These are phyloP conservation scores for Branchipolynoe longqiensis DNA, from an alignment of 2,888 invertebrate species.

Conservation along the genomic window DNA sequence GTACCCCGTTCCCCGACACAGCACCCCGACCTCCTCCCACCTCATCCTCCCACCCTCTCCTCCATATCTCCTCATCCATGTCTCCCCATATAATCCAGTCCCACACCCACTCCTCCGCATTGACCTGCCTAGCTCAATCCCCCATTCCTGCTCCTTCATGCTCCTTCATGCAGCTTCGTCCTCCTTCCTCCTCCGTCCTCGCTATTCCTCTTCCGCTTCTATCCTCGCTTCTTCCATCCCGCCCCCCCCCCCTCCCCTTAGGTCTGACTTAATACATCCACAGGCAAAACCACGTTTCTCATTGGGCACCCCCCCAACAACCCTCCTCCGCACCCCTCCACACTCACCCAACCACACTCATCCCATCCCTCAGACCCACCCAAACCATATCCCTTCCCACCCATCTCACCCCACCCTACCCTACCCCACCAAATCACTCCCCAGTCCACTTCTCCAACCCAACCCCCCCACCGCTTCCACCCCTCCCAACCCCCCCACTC, in stretches of 20 bases:
- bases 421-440: no score
- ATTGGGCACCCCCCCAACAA: no score
- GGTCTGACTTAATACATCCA: conserved; percentile 16
- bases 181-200: background rate
- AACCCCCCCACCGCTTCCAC: no score
- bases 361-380: no score
- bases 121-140: background rate
- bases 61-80: background rate
- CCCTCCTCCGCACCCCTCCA: no score
- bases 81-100: background rate
- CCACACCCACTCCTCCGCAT: background rate
- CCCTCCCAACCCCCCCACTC: no score
- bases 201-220: background rate
- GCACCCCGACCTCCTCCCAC: background rate
- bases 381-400: no score
- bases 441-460: no score
- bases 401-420: no score
- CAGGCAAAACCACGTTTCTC: background rate
- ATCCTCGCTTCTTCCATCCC: background rate
- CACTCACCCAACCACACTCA: no score
- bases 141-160: background rate
- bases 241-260: background rate
- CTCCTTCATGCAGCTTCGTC: background rate
- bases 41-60: background rate
- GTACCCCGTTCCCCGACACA: background rate